These are phyloP conservation scores for Pelobates fuscus DNA, from an alignment of 2,113 vertebrate species.

Conservation along the genomic window DNA sequence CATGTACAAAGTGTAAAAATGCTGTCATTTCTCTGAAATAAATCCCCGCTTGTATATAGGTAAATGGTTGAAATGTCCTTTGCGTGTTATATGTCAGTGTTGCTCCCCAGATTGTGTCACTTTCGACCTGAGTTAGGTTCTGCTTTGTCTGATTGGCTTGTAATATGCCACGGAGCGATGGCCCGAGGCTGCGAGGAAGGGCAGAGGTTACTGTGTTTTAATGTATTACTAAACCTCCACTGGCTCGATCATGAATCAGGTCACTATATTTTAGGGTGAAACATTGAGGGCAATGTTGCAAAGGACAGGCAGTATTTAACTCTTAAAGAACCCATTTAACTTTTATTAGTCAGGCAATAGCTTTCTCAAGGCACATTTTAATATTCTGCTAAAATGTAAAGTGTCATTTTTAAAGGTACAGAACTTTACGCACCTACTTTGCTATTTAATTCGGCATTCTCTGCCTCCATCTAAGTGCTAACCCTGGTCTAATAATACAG, in stretches of 20 bases:
- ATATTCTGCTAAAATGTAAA: too few relatives aligned
- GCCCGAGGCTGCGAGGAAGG: not conserved
- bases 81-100: constrained; percentile 69
- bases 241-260: not conserved
- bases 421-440: too few relatives aligned
- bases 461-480: too few relatives aligned
- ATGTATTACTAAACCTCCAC: constrained; percentile 1
- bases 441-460: too few relatives aligned
- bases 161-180: not conserved
- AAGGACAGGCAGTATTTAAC: not conserved
- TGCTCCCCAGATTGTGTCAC: constrained; percentile 63
- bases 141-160: not conserved
- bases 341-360: too few relatives aligned
- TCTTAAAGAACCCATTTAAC: not conserved
- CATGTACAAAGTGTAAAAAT: constrained; percentile 51
- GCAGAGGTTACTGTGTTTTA: constrained; percentile 3
- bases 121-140: constrained; percentile 35
- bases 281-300: not conserved
- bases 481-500: too few relatives aligned
- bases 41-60: constrained; percentile 74
- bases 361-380: too few relatives aligned
- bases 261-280: not conserved
- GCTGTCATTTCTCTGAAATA: constrained; percentile 48
- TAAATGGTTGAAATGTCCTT: constrained; percentile 62
- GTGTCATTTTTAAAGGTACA: too few relatives aligned